Evolutionary conservation across 2,888 invertebrate species (phyloP).

Genomic region (Seladonia tumulorum): DNA sequence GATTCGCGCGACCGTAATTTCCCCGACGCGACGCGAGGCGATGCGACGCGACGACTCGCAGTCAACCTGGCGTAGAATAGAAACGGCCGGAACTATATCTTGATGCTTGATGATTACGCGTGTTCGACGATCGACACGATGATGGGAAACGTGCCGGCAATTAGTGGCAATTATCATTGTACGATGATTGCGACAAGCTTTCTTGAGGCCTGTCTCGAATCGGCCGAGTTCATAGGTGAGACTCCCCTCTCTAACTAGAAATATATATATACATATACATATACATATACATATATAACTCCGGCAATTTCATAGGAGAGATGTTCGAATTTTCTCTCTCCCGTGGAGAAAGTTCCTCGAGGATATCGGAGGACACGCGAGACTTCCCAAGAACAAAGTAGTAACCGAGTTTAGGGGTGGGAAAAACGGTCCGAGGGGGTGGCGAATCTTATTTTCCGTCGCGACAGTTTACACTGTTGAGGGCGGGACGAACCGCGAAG

Average conservation of each 20-base stretch:
- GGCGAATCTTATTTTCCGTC: conserved; percentile 67
- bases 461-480: conserved; percentile 62
- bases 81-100: conserved; percentile 10
- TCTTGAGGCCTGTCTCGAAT: neutral
- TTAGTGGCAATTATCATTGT: conserved; percentile 46
- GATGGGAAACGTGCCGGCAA: conserved; percentile 39
- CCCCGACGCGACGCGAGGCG: neutral
- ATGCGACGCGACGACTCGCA: neutral
- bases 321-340: neutral
- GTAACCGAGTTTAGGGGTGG: conserved; percentile 13
- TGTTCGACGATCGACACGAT: conserved; percentile 29
- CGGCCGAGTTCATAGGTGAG: neutral
- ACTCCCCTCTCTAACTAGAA: neutral
- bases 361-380: conserved; percentile 56
- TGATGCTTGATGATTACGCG: conserved; percentile 38
- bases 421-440: conserved; percentile 25
- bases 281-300: neutral
- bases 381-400: conserved; percentile 59
- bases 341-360: conserved; percentile 20
- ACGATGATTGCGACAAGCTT: conserved; percentile 4
- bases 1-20: conserved; percentile 40
- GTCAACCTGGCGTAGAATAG: conserved; percentile 14
- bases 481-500: conserved; percentile 64
- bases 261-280: too few relatives aligned
- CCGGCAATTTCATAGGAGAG: neutral